Percentiles rank a stretch among this genome's conserved stretches.
These are phyloP conservation scores for Lymantria monacha DNA, from an alignment of 2,888 invertebrate species.

Conservation along the genomic window DNA sequence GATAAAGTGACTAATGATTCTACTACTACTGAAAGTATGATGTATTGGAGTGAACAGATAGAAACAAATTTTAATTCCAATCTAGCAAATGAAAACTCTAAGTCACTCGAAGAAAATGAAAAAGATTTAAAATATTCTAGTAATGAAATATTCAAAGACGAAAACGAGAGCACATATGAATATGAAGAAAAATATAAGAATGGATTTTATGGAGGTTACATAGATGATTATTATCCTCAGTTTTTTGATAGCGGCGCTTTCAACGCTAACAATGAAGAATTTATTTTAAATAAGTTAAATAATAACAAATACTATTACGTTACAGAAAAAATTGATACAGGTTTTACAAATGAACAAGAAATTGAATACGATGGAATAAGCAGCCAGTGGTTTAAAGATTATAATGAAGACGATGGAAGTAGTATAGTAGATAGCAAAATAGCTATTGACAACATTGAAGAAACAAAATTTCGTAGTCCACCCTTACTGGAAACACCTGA, in stretches of 20 bases:
- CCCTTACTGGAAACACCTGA: conserved; percentile 53
- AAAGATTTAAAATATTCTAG: background rate
- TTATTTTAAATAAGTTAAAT: conserved; percentile 39
- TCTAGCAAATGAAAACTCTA: conserved; percentile 2
- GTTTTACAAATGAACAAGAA: background rate
- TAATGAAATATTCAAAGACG: conserved; percentile 9
- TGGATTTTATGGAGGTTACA: conserved; percentile 32
- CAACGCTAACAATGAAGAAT: conserved; percentile 43
- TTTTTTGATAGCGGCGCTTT: conserved; percentile 52
- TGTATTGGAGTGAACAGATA: background rate
- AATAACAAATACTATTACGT: conserved; percentile 52
- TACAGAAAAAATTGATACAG: conserved; percentile 35
- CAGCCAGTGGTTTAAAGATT: conserved; percentile 2
- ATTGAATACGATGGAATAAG: background rate
- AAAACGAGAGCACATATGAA: background rate
- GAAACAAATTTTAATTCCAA: conserved; percentile 4
- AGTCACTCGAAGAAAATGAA: conserved; percentile 3
- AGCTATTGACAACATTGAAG: conserved; percentile 1
- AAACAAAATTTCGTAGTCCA: conserved; percentile 44
- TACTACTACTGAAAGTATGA: conserved; percentile 11
- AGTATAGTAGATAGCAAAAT: background rate
- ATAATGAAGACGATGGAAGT: conserved; percentile 10
- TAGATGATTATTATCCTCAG: conserved; percentile 65
- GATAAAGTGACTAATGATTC: background rate
- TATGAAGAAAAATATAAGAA: conserved; percentile 1